A percentile compares a stretch with the other conserved stretches of the same genome.
Evolutionary conservation across 2,113 vertebrate genomes (phyloP).

Genomic region (Entomyzon cyanotis): DNA sequence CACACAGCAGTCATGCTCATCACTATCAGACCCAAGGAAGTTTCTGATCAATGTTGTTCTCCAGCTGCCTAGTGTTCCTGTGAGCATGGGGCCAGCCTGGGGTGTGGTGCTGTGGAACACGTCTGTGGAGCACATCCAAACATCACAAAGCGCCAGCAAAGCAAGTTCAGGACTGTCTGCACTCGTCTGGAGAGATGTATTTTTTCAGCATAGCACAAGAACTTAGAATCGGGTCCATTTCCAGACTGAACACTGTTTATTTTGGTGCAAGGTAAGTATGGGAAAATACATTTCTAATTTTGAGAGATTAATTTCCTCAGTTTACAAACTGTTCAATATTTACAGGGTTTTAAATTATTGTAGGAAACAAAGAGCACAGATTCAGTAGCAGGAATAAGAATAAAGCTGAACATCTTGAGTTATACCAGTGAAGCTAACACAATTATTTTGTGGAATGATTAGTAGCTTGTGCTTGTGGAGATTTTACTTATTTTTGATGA

Average conservation of each 20-base stretch:
- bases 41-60: background rate
- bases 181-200: background rate
- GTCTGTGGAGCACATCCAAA: background rate
- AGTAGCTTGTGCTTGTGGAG: background rate
- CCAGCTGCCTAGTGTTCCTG: background rate
- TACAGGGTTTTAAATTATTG: background rate
- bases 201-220: background rate
- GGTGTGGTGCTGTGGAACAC: background rate
- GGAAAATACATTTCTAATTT: background rate
- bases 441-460: background rate
- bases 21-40: background rate
- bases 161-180: constrained; percentile 13
- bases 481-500: background rate
- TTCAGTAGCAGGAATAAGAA: background rate
- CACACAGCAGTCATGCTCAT: background rate
- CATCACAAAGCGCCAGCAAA: background rate
- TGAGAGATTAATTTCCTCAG: background rate
- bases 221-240: background rate
- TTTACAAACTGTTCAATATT: background rate
- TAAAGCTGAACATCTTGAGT: background rate
- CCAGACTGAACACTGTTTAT: background rate
- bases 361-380: background rate
- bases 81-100: background rate
- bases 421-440: background rate
- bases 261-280: background rate